A percentile compares a stretch with the other conserved stretches of the same genome.
Evolutionary conservation across 2,797 vertebrate genomes (phyloP).

Genomic region (Sarcoramphus papa): DNA sequence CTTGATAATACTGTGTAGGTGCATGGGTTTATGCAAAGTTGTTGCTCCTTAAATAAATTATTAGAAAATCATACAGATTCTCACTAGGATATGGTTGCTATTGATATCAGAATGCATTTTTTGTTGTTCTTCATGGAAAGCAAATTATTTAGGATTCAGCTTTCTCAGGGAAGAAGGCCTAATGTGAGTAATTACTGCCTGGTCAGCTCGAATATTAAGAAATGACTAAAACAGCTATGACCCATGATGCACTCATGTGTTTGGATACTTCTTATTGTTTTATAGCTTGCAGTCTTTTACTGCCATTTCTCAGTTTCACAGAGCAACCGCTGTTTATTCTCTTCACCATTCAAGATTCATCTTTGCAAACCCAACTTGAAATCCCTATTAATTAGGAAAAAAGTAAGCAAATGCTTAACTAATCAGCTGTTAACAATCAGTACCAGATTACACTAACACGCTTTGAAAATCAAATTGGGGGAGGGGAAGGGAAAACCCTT

Average conservation of each 20-base stretch:
- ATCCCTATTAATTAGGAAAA: conserved; percentile 10
- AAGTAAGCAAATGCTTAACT: conserved; percentile 23
- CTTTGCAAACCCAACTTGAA: conserved; percentile 21
- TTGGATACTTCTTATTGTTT: background rate
- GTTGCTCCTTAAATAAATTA: background rate
- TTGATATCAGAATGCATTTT: background rate
- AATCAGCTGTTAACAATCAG: conserved; percentile 38
- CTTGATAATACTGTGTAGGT: background rate
- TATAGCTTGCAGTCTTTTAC: background rate
- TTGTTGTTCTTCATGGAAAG: background rate
- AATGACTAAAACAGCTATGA: background rate
- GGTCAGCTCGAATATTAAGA: background rate
- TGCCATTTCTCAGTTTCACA: background rate
- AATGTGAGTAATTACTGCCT: background rate
- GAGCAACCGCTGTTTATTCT: background rate
- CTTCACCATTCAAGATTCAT: background rate
- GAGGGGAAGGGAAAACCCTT: conserved; percentile 10
- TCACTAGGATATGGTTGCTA: background rate
- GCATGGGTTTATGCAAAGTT: background rate
- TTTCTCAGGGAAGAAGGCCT: background rate
- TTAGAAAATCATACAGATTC: background rate
- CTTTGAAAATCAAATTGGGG: conserved; percentile 26
- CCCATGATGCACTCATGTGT: background rate
- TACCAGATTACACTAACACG: conserved; percentile 8
- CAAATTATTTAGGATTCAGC: background rate